Conservation (phyloP, 2,797 vertebrate genomes). For the Phalanger gymnotis region DNA sequence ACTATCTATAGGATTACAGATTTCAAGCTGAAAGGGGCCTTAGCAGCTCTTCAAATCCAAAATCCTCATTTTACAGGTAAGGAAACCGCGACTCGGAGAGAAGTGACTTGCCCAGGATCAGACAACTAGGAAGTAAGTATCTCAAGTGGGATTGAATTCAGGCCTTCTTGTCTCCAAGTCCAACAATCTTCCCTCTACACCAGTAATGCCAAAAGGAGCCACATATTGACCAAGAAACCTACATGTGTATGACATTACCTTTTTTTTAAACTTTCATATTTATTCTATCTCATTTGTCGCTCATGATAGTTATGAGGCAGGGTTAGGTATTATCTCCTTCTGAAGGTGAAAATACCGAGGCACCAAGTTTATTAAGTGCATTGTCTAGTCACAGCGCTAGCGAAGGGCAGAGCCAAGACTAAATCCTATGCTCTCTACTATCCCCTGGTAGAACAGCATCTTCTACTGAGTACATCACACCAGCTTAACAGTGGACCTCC, state of each 20-base stretch:
- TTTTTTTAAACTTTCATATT: slow-evolving; percentile 12
- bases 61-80: no score
- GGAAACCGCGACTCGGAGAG: no score
- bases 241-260: background rate
- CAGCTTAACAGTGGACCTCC: background rate
- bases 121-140: background rate
- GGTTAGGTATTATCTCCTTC: slow-evolving; percentile 17
- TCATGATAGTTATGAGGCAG: slow-evolving; percentile 8
- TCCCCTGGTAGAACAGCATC: background rate
- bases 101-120: no score
- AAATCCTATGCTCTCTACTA: background rate
- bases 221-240: background rate
- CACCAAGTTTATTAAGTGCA: background rate
- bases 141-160: background rate
- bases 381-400: background rate
- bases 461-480: background rate
- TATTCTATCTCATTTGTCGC: slow-evolving; percentile 7
- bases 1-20: no score
- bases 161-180: background rate
- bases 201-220: background rate
- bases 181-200: background rate
- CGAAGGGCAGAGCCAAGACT: slow-evolving; percentile 11
- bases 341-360: slow-evolving; percentile 17
- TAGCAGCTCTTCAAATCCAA: no score
- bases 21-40: no score